Conservation (phyloP, 2,797 vertebrate genomes). For the Gadopsis marmoratus region DNA sequence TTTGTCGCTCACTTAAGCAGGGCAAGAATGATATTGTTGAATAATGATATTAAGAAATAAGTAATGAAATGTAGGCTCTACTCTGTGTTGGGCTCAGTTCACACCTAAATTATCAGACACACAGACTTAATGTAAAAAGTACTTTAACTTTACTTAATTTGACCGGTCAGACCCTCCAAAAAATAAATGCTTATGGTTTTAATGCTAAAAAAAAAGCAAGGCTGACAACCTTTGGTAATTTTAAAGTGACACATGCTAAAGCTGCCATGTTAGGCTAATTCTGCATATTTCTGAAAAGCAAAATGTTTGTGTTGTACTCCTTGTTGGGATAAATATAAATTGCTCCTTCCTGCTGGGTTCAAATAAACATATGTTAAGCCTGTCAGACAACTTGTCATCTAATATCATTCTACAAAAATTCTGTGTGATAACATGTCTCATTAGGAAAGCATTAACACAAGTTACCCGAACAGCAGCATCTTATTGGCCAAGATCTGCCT, state of each 20-base stretch:
- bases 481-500: constrained; percentile 2
- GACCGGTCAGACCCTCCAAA: not conserved
- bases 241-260: not conserved
- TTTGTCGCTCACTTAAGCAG: not conserved
- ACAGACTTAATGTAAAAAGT: not conserved
- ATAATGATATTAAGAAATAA: not conserved
- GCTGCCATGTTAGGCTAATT: not conserved
- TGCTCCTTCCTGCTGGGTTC: not conserved
- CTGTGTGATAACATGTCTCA: constrained; percentile 1
- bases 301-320: not conserved
- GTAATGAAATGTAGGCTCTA: not conserved
- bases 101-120: not conserved
- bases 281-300: constrained; percentile 1
- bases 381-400: not conserved
- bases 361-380: not conserved
- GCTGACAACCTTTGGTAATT: not conserved
- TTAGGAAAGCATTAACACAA: constrained; percentile 24
- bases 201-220: not conserved
- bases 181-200: not conserved
- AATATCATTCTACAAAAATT: not conserved
- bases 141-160: not conserved
- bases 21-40: not conserved
- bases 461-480: constrained; percentile 26
- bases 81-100: not conserved
- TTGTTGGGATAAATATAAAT: not conserved